Evolutionary conservation across 2,113 vertebrate species (phyloP).

Genomic region (Choloepus hoffmanni): DNA sequence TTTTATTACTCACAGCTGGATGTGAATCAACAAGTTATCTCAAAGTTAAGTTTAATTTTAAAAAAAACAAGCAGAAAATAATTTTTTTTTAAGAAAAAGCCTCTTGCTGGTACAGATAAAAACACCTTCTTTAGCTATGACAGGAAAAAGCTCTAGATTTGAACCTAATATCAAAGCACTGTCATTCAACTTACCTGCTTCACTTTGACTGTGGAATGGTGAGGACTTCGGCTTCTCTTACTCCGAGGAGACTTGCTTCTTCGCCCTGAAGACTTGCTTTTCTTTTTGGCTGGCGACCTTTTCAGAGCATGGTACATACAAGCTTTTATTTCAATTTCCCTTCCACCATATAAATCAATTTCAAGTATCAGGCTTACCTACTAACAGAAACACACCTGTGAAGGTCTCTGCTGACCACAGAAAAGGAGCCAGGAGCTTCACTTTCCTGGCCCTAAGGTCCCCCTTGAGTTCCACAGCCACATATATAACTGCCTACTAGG

Average conservation of each 20-base stretch:
- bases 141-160: not conserved
- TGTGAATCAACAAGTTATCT: not conserved
- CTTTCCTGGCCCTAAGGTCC: not conserved
- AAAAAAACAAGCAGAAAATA: not conserved
- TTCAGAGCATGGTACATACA: slow-evolving; percentile 63
- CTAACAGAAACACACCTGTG: slow-evolving; percentile 34
- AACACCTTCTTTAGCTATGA: not conserved
- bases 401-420: not conserved
- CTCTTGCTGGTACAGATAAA: not conserved
- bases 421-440: not conserved
- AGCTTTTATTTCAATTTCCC: slow-evolving; percentile 58
- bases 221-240: slow-evolving; percentile 91
- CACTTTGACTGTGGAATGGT: slow-evolving; percentile 86
- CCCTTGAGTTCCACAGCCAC: not conserved
- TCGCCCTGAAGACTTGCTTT: slow-evolving; percentile 86
- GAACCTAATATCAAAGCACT: not conserved
- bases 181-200: slow-evolving; percentile 89
- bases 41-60: not conserved
- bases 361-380: not conserved
- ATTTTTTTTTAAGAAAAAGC: slow-evolving; percentile 2
- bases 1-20: slow-evolving; percentile 1
- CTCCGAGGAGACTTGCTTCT: slow-evolving; percentile 91
- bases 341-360: slow-evolving; percentile 31
- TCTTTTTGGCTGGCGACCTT: slow-evolving; percentile 91
- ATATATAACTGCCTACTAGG: not conserved